These are phyloP conservation scores for Pasiphila rectangulata DNA, from an alignment of 2,888 invertebrate species.

Conservation along the genomic window DNA sequence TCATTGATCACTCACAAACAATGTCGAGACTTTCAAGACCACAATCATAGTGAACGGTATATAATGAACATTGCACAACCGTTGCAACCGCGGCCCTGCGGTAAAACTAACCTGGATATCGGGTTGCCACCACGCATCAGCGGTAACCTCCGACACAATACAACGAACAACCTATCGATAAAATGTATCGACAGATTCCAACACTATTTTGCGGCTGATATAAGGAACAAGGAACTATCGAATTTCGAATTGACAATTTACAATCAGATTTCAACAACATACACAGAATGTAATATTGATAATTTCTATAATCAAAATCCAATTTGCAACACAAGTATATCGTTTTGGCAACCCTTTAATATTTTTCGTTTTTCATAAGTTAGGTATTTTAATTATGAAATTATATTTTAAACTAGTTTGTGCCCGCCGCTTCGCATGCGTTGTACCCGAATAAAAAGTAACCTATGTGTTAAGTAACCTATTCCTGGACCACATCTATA, in stretches of 20 bases:
- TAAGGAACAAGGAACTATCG: background rate
- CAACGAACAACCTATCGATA: constrained; percentile 24
- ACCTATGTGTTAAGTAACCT: too few species aligned
- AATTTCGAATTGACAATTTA: background rate
- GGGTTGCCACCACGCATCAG: constrained; percentile 58
- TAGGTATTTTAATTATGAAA: too few species aligned
- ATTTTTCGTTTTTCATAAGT: too few species aligned
- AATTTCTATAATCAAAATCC: too few species aligned
- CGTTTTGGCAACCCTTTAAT: too few species aligned
- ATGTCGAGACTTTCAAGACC: constrained; percentile 26
- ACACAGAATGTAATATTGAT: too few species aligned
- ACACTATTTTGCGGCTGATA: background rate
- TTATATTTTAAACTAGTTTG: too few species aligned
- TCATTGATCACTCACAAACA: constrained; percentile 11
- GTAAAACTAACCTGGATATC: constrained; percentile 54
- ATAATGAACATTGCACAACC: constrained; percentile 58
- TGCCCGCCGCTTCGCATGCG: too few species aligned
- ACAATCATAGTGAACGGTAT: constrained; percentile 44
- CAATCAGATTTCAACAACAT: background rate
- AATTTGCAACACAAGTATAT: too few species aligned
- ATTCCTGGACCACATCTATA: too few species aligned
- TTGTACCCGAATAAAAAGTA: too few species aligned
- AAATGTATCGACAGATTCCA: too few species aligned
- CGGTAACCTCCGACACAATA: constrained; percentile 49
- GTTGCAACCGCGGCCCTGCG: constrained; percentile 58